phyloP scores from a whole-genome alignment of 2,113 vertebrate genomes.

The Lophius piscatorius region DNA sequence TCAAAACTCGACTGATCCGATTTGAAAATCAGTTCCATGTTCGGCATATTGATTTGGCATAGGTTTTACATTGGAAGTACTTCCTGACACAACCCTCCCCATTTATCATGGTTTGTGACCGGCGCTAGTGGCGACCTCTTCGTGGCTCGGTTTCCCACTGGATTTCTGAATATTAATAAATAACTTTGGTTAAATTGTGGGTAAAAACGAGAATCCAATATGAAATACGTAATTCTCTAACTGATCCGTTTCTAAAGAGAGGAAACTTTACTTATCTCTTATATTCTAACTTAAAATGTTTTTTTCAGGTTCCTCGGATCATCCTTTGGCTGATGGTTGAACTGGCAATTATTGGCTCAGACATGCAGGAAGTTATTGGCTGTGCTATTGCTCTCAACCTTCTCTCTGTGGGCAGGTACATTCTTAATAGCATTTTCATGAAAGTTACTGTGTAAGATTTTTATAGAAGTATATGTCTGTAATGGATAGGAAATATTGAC shows the following conservation, averaged over 20 bases:
- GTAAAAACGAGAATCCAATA: no score
- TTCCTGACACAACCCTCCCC: no score
- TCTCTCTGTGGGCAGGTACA: conserved; percentile 87
- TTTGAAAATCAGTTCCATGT: no score
- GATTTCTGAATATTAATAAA: no score
- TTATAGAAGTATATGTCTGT: conserved; percentile 1
- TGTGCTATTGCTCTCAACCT: conserved; percentile 96
- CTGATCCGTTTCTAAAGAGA: conserved; percentile 4
- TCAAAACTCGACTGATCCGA: no score
- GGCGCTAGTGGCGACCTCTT: no score
- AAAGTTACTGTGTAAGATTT: neutral
- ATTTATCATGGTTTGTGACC: no score
- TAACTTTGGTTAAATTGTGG: no score
- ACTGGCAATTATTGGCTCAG: conserved; percentile 93
- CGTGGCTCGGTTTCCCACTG: no score
- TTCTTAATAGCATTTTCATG: neutral
- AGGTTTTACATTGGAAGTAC: no score
- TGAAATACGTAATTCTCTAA: neutral
- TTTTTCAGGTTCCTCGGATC: conserved; percentile 87
- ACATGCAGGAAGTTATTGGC: conserved; percentile 99
- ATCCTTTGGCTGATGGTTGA: conserved; percentile 97
- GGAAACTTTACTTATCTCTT: neutral
- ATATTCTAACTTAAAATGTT: neutral
- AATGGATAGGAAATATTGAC: neutral
- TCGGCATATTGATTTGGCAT: no score